Conservation (phyloP, 2,888 invertebrate genomes). For the Hecatera dysodea region DNA sequence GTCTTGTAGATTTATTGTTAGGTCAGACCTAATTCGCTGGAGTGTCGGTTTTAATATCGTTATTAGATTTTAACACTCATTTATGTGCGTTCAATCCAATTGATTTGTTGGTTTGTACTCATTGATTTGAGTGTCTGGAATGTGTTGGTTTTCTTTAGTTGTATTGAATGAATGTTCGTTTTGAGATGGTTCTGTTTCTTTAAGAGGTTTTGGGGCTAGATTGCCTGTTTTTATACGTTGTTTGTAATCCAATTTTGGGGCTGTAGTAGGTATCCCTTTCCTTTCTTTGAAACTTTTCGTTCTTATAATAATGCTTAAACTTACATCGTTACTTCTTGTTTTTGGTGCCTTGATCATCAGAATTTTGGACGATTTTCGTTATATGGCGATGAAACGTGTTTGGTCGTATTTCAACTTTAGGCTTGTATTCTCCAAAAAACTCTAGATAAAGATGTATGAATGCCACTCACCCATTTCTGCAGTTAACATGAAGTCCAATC, state of each 20-base stretch:
- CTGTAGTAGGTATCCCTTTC: background rate
- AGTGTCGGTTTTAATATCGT: constrained; percentile 44
- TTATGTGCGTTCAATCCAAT: constrained; percentile 25
- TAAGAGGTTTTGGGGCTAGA: background rate
- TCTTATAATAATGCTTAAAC: too few species aligned
- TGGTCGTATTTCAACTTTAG: too few species aligned
- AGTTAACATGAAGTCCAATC: background rate
- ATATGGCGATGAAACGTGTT: too few species aligned
- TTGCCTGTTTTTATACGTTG: background rate
- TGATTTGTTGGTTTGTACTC: constrained; percentile 41
- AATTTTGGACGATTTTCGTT: too few species aligned
- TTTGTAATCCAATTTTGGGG: background rate
- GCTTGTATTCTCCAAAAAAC: too few species aligned
- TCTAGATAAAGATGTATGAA: too few species aligned
- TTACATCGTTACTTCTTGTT: background rate
- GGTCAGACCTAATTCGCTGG: constrained; percentile 55
- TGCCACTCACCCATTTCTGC: too few species aligned
- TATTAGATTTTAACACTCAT: constrained; percentile 39
- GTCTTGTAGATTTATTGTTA: constrained; percentile 58
- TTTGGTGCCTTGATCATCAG: background rate
- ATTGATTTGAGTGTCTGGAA: constrained; percentile 31
- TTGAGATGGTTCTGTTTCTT: background rate
- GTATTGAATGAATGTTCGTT: background rate
- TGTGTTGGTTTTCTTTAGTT: constrained; percentile 1
- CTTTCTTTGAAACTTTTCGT: background rate